Evolutionary conservation across 2,113 vertebrate species (phyloP).

Genomic region (Mugil cephalus): DNA sequence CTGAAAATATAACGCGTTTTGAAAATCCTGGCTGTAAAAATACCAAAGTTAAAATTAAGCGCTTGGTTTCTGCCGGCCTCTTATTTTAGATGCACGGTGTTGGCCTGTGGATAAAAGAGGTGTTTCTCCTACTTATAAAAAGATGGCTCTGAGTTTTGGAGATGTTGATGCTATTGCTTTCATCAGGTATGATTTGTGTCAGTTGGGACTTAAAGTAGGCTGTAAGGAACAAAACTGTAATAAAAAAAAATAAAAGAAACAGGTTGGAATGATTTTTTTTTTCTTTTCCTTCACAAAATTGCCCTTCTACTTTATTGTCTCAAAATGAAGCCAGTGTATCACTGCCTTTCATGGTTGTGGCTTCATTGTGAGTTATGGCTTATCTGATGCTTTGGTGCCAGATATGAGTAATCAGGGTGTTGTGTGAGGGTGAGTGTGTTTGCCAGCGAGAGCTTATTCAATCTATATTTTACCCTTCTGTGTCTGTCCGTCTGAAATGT

Average conservation of each 20-base stretch:
- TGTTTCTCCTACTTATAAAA: too few species aligned
- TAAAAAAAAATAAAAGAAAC: slow-evolving; percentile 59
- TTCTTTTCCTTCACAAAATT: slow-evolving; percentile 56
- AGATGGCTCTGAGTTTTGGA: slow-evolving; percentile 13
- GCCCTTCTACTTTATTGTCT: slow-evolving; percentile 70
- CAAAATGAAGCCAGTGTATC: slow-evolving; percentile 76
- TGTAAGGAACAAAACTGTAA: slow-evolving; percentile 59
- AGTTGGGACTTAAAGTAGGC: slow-evolving; percentile 52
- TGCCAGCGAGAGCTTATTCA: slow-evolving; percentile 48
- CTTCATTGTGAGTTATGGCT: slow-evolving; percentile 64
- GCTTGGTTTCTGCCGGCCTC: too few species aligned
- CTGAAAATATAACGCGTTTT: too few species aligned
- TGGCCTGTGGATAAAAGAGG: too few species aligned
- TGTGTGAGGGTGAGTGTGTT: slow-evolving; percentile 28
- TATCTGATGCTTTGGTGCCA: slow-evolving; percentile 61
- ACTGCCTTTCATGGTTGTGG: slow-evolving; percentile 58
- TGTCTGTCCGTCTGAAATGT: slow-evolving; percentile 44
- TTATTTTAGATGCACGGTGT: too few species aligned
- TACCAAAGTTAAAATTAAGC: too few species aligned
- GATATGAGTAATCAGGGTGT: slow-evolving; percentile 61
- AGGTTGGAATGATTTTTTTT: slow-evolving; percentile 10
- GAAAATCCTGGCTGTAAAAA: too few species aligned
- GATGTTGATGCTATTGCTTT: slow-evolving; percentile 36
- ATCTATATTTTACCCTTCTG: slow-evolving; percentile 46
- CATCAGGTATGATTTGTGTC: slow-evolving; percentile 50